Conservation (phyloP, 1,140 invertebrate species). For the Platorchestia sp. region DNA sequence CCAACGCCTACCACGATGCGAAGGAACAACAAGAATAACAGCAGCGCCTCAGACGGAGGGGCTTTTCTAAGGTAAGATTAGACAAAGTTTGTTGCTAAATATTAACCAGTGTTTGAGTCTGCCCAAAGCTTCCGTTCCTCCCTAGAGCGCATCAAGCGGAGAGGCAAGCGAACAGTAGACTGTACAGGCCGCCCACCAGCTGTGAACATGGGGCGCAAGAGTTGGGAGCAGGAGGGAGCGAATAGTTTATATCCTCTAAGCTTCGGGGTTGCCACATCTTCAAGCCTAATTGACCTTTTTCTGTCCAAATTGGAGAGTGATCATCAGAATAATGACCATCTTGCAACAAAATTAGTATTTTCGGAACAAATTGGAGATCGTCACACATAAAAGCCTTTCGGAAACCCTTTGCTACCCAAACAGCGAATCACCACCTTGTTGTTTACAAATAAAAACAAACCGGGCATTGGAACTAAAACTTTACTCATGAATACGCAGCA, state of each 20-base stretch:
- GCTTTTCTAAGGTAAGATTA: not conserved
- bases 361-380: too few relatives aligned
- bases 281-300: too few relatives aligned
- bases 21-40: not conserved
- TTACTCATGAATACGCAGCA: not conserved
- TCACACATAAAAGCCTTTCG: too few relatives aligned
- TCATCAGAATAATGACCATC: too few relatives aligned
- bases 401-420: too few relatives aligned
- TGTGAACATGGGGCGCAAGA: not conserved
- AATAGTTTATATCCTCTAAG: too few relatives aligned
- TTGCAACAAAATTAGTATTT: too few relatives aligned
- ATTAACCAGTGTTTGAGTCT: conserved; percentile 39
- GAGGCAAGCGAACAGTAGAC: conserved; percentile 2
- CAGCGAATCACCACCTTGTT: not conserved
- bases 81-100: conserved; percentile 25
- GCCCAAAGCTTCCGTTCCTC: conserved; percentile 21
- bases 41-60: not conserved
- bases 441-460: not conserved
- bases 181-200: not conserved
- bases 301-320: too few relatives aligned
- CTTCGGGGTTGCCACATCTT: too few relatives aligned
- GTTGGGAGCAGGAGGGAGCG: not conserved
- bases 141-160: conserved; percentile 9
- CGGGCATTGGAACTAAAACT: not conserved
- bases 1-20: not conserved